A percentile compares a stretch with the other conserved stretches of the same genome.
phyloP scores from a whole-genome alignment of 2,113 vertebrate species.

The Rhodinocichla rosea region DNA sequence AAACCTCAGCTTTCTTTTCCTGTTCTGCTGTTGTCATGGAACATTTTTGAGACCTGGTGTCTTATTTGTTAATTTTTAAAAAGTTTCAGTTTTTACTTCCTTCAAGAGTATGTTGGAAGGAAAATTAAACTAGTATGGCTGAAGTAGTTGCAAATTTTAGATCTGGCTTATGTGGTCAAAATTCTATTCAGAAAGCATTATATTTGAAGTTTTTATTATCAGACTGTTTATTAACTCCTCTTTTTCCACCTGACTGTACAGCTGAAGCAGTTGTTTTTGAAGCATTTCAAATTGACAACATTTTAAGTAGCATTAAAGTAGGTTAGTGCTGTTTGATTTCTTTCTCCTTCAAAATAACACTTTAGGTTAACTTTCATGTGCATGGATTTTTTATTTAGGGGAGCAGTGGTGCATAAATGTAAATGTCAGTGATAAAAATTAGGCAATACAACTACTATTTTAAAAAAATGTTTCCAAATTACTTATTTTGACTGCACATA shows the following conservation, averaged over 20 bases:
- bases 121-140: not conserved
- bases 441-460: not conserved
- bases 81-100: not conserved
- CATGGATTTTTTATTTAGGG: not conserved
- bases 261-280: not conserved
- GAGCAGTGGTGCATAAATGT: not conserved
- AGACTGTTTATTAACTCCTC: not conserved
- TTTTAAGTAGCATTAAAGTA: not conserved
- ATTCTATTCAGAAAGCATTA: not conserved
- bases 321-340: not conserved
- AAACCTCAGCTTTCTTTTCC: not conserved
- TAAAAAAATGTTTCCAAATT: not conserved
- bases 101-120: not conserved
- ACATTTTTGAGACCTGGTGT: not conserved
- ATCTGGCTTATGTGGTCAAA: not conserved
- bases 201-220: not conserved
- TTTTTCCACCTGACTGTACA: not conserved
- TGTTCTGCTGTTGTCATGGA: not conserved
- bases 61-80: not conserved
- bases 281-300: not conserved
- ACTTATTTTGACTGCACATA: not conserved
- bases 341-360: not conserved
- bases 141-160: not conserved
- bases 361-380: not conserved
- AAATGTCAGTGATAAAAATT: not conserved